Evolutionary conservation across 2,888 invertebrate species (phyloP), one percentile per base, ranked within the genome.

Genomic region (Caenorhabditis sp.): DNA sequence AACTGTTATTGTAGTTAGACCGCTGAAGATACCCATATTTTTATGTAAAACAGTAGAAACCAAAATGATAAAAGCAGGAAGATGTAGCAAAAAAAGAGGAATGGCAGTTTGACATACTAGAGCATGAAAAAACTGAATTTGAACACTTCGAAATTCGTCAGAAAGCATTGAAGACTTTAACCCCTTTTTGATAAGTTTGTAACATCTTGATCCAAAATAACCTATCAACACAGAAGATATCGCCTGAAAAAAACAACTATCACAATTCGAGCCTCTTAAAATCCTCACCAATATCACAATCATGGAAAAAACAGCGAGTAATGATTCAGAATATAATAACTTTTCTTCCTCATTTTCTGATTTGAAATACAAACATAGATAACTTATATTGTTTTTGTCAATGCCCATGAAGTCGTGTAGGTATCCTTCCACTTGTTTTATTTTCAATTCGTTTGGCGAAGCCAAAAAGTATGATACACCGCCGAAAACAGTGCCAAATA

Each of bases 51-150:
- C 19, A 10, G 51, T 36, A 1, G 51, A 26, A 5, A 49, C n/a
- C 19, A 60, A 53, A 36, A 60, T 43, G n/a, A 66, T 27, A 31
- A 24, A n/a, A 12, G 54, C 59, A 19, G 66, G 60, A 21, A 27
- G 26, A 24, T 66, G 53, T 51, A 62, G 43, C 1, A 66, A n/a
- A 26, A 31, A 6, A 0, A 62, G 10, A n/a, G 66, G 66, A 37
- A 58, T 62, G 14, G 50, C 4, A 17, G 61, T 61, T 31, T 66
- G 66, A n/a, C 59, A 26, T 10, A 66, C 21, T 2, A 66, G n/a
- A 23, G 61, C 61, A 49, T 58, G 31, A 53, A 65, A 59, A 8
- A 65, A 31, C 53, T 65, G 65, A 4, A 23, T n/a, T 53, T 65
- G 65, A 3, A 65, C 51, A 53, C 53, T 65, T 17, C 58, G 53